Conservation (phyloP, 2,113 vertebrate genomes). For the Gopherus flavomarginatus region DNA sequence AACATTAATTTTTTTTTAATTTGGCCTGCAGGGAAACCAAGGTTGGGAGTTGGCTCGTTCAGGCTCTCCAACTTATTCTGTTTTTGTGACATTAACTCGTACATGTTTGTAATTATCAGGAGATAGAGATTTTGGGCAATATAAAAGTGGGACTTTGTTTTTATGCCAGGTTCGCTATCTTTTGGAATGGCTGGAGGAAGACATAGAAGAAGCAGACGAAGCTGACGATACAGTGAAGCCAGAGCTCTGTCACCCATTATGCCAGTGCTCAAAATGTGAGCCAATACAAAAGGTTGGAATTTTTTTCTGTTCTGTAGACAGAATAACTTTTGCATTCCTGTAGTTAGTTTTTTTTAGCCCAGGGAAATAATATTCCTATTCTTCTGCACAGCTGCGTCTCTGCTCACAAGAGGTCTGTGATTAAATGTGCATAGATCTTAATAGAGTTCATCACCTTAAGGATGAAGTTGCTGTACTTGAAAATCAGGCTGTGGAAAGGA, state of each 20-base stretch:
- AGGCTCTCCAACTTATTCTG: neutral
- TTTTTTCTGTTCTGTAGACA: neutral
- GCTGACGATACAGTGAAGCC: conserved; percentile 37
- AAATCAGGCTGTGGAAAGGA: neutral
- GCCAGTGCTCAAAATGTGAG: conserved; percentile 91
- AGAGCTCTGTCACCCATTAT: conserved; percentile 93
- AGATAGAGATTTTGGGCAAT: neutral
- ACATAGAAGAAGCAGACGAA: conserved; percentile 84
- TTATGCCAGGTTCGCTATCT: conserved; percentile 91
- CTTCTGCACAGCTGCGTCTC: neutral
- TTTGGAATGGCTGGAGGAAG: conserved; percentile 92
- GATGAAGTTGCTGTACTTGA: neutral
- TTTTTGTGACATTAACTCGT: neutral
- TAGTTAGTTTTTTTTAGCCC: neutral
- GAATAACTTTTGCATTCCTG: neutral
- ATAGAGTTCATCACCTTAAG: neutral
- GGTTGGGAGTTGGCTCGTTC: neutral
- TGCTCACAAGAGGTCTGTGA: neutral
- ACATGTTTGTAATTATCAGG: neutral
- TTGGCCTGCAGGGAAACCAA: conserved; percentile 12
- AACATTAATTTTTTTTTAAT: neutral
- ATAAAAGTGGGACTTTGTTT: neutral
- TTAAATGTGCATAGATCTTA: neutral
- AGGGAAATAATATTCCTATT: neutral
- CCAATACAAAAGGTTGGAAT: conserved; percentile 90